Base-by-base conservation (phyloP, 1,140 invertebrate species). In the Psilanteris sp. region DNA sequence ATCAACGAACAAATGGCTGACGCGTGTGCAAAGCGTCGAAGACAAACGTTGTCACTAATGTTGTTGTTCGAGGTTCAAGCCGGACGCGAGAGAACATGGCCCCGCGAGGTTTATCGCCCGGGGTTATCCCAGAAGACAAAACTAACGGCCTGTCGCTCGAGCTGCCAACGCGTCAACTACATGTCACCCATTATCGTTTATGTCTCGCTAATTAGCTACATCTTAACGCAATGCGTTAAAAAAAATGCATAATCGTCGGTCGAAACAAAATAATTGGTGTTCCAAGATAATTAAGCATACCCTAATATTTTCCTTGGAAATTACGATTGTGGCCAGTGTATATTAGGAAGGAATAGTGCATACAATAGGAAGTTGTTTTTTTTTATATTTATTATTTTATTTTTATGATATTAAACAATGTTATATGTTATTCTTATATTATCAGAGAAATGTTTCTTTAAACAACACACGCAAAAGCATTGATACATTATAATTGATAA, bases 41-140 rank as follows among this genome's bases (percentile, higher is more conserved):
- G 50, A 37, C 50, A 67, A 73, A 64, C 55, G 59, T 68, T 78
- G 66, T 81, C 74, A 79, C 71, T 77, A 61, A 50, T 73, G 75
- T 73, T 79, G 74, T 78, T 79, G 77, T 80, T 83, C 70, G 66
- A 67, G 59, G 62, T 54, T 62, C 37, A 43, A 71, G 66, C 24
- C 34, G 54, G 27, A 37, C 41, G 32, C 54, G 52, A 64, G 70
- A 50, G 71, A 61, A 75, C 54, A 74, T 59, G 44, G 36, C 46
- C 73, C 77, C 66, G 46, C 14, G 37, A 44, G 66, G 84, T 87
- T 88, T 84, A 87, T 87, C 84, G 48, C 39, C 18, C 34, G 78
- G 57, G 86, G 85, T 88, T 88, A 88, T 88, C 86, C 79, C 41
- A 80, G 71, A 81, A 87, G 85, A 86, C 85, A 85, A 87, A 87